Evolutionary conservation across 1,140 invertebrate species (phyloP), one percentile per base, ranked within the genome.

Genomic region (Vanessa tameamea): DNA sequence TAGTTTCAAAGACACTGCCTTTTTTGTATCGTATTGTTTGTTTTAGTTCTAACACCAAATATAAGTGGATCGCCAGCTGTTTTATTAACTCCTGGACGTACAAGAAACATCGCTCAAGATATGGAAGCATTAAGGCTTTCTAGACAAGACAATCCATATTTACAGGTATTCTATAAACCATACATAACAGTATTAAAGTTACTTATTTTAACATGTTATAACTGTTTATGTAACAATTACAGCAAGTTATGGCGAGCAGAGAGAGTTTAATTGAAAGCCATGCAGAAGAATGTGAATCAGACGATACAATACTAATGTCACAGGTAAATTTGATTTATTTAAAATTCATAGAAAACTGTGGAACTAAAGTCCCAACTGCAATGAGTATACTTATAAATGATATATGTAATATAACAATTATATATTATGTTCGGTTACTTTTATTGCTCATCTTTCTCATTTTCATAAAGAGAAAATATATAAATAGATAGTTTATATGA

Each of bases 81-180:
- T 75, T 94, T 95, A 67, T 88, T 96, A 76, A 96, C 96, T 77
- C 96, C 96, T 53, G 96, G 95, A 53, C 94, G 96, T 79, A 95
- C 95, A 67, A 94, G 96, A 78, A 96, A 97, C 90, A 96, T 97
- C 81, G 95, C 96, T 86, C 95, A 96, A 89, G 96, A 97, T 83
- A 97, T 97, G 96, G 96, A 97, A 90, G 95, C 96, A 20, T 90
- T 97, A 31, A 94, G 96, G 75, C 93, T 96, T 23, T 97, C 96
- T 43, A 92, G 96, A 74, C 96, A 97, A 91, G 96, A 97, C 86
- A 97, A 97, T 93, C 96, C 96, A 26, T 97, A 96, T 88, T 91
- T 97, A 74, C 95, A 96, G 94, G 96, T 96, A 84, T 65, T 71
- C 64, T 23, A 55, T 15, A 14, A 13, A 69, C 37, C 55, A 82